Conservation (phyloP, 2,888 invertebrate genomes). For the Lottia scabra region DNA sequence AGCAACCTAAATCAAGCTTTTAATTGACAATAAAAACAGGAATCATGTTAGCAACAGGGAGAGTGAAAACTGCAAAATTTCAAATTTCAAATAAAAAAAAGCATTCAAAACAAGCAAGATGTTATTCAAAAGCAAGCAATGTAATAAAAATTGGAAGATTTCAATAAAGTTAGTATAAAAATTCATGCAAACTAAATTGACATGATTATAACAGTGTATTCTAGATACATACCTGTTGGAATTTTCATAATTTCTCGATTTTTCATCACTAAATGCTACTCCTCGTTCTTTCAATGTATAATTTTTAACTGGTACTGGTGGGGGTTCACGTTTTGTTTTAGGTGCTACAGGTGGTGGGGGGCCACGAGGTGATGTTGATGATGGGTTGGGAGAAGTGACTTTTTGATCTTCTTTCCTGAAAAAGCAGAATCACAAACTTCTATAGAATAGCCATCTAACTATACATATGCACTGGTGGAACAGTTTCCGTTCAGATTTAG, state of each 20-base stretch:
- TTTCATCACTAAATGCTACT: constrained; percentile 55
- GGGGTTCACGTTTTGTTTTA: constrained; percentile 48
- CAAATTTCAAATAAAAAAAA: no score
- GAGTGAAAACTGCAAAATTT: no score
- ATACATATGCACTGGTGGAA: no score
- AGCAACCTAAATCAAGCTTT: no score
- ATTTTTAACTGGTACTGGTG: constrained; percentile 58
- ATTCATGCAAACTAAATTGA: not conserved
- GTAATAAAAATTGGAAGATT: no score
- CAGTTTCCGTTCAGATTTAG: no score
- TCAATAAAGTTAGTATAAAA: no score
- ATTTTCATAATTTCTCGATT: constrained; percentile 59
- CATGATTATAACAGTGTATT: not conserved
- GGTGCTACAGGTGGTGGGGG: constrained; percentile 9
- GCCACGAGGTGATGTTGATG: constrained; percentile 19
- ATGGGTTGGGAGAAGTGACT: constrained; percentile 18
- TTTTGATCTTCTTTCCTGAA: constrained; percentile 37
- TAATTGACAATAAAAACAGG: no score
- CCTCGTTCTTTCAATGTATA: constrained; percentile 56
- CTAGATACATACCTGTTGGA: constrained; percentile 44
- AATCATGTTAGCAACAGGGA: no score
- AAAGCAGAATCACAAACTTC: not conserved
- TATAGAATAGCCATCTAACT: no score
- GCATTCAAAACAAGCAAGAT: no score
- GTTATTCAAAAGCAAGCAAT: no score